Base-by-base conservation (phyloP, 2,888 invertebrate species). In the Eilema caniola region DNA sequence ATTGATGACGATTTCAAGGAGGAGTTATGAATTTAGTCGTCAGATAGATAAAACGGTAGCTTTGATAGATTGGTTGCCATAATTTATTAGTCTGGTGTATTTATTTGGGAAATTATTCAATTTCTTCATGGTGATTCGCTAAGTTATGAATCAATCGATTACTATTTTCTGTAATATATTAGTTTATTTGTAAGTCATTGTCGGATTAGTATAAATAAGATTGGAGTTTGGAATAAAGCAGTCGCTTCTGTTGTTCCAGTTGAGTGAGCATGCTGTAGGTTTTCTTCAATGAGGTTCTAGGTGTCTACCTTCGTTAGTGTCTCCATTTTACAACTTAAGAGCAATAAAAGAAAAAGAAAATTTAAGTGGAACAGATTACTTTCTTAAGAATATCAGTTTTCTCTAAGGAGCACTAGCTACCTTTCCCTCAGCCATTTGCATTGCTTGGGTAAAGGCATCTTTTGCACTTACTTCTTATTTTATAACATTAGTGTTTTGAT, bases 1-100 rank as follows among this genome's bases (percentile, higher is more conserved):
- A 86, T 81, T 81, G 73, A 84, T 83, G 83, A 75, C 31, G 74
- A 82, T 72, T 76, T 61, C 75, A 81, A 78, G 62, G 70, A 76
- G 74, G 70, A 84, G 78, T 80, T 81, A 83, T 83, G 70, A 72
- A 74, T 69, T 69, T 71, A 63, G 72, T 70, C 70, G 71, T 73
- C 70, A 66, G 67, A 70, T 73, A 79, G 72, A 82, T 76, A 76
- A 81, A 83, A 79, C 81, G 71, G 78, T 81, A 76, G 81, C 73
- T 47, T 62, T 66, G 66, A 67, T 72, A 66, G 78, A 77, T 80
- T 72, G 69, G 72, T 71, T 31, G 57, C 11, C 62, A 53, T 74
- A 63, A 82, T 75, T 74, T 69, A 80, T 74, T 64, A 8, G 64
- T 72, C 59, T 67, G 68, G 56, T 24, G 53, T n/a, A 14, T 73